Evolutionary conservation across 2,797 vertebrate genomes (phyloP).

Genomic region (Sebastes reedi): DNA sequence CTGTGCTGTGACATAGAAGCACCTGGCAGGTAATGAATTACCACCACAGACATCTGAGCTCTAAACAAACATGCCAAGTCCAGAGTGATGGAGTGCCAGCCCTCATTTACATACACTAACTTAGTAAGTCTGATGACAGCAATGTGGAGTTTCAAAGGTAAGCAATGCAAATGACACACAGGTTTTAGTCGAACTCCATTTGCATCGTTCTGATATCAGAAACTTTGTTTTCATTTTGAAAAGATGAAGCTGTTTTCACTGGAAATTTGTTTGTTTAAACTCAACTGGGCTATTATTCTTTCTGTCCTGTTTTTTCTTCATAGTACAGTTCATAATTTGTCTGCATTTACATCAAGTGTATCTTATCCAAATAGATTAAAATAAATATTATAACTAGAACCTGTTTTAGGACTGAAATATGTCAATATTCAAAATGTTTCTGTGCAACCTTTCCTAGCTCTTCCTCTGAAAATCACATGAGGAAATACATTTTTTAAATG

Average conservation of each 20-base stretch:
- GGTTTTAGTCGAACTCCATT: conserved; percentile 57
- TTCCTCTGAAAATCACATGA: neutral
- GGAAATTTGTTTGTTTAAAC: conserved; percentile 36
- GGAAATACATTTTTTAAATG: neutral
- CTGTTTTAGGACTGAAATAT: neutral
- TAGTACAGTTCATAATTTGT: conserved; percentile 33
- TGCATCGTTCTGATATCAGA: conserved; percentile 72
- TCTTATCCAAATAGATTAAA: conserved; percentile 23
- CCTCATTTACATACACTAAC: conserved; percentile 60
- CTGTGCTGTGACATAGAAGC: neutral
- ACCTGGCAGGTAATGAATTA: conserved; percentile 35
- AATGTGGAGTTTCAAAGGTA: conserved; percentile 40
- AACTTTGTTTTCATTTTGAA: conserved; percentile 59
- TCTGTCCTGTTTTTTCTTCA: neutral
- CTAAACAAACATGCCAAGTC: conserved; percentile 56
- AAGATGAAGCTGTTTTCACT: conserved; percentile 58
- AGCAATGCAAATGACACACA: conserved; percentile 59
- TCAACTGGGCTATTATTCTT: neutral
- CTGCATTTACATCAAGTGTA: conserved; percentile 57
- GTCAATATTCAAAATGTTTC: neutral
- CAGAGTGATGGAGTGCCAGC: conserved; percentile 33
- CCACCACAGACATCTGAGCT: conserved; percentile 11
- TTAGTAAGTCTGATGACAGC: conserved; percentile 38
- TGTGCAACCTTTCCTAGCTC: neutral
- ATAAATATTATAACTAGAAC: neutral